Evolutionary conservation across 2,113 vertebrate genomes (phyloP), one percentile per base, ranked within the genome.

Genomic region (Solenodon paradoxus): DNA sequence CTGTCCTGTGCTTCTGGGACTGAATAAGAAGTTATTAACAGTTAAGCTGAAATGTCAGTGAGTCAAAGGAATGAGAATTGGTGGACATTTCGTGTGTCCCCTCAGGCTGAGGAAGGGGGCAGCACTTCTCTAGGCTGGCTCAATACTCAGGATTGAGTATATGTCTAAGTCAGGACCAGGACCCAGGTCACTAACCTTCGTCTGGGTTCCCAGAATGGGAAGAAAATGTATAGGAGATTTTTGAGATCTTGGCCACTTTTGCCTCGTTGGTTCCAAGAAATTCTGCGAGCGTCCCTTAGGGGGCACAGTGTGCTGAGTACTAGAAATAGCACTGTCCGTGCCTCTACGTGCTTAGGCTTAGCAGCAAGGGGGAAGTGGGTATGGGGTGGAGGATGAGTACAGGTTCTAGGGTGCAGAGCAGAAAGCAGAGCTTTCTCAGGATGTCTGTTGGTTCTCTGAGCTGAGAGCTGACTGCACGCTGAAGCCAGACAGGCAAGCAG

Each of bases 21-120:
- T 85, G 66, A 75, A 9, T 64, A 74, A 68, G 38, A 28, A 49
- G 59, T 47, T 74, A 69, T 77, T 95, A 78, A 63, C 49, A 74
- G 35, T 19, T 66, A 15, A 89, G 49, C 53, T 42, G 9, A 89
- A 72, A 72, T 35, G 12, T 75, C 69, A 13, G 3, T 3, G 57
- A 66, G 66, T 82, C 66, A 88, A 59, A 28, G 59, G 57, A 47
- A 30, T 72, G 47, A 68, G 28, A 88, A 49, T 28, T 15, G 24
- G 35, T 20, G 22, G 75, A 7, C 6, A 10, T 38, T 28, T 11
- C 2, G 3, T 42, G 61, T 32, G 82, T 66, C 35, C 38, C 4
- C 30, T 66, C 2, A 40, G 51, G 83, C 47, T 55, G 24, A 30
- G 30, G 47, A 45, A 17, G 64, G 16, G 8, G 19, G 19, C 26